Percentiles rank a stretch among this genome's conserved stretches.
Evolutionary conservation across 2,797 vertebrate genomes (phyloP).

Genomic region (Esox masquinongy): DNA sequence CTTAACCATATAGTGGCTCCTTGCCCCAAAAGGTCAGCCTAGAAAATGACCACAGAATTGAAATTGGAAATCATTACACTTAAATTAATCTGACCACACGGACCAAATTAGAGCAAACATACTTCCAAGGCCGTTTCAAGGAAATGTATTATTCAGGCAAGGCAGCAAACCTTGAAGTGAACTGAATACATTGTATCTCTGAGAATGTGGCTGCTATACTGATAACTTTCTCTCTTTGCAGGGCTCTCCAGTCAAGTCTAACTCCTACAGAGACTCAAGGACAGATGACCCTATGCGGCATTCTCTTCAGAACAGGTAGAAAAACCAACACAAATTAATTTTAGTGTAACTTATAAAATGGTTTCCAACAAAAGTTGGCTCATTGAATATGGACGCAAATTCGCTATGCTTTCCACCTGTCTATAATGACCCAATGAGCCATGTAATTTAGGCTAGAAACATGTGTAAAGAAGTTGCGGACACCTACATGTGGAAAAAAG

Average conservation of each 20-base stretch:
- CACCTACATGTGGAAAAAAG: too few species aligned
- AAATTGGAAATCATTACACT: background rate
- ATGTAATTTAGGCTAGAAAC: too few species aligned
- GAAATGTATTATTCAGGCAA: background rate
- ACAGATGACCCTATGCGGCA: conserved; percentile 79
- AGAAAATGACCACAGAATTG: too few species aligned
- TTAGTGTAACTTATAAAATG: too few species aligned
- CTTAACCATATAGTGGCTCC: too few species aligned
- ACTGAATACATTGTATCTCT: background rate
- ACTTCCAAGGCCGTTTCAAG: background rate
- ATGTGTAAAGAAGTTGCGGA: too few species aligned
- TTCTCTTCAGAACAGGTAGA: conserved; percentile 76
- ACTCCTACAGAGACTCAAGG: conserved; percentile 71
- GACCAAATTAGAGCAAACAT: background rate
- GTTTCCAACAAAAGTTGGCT: too few species aligned
- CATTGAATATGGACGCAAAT: too few species aligned
- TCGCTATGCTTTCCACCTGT: too few species aligned
- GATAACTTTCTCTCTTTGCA: conserved; percentile 47
- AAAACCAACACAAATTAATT: background rate
- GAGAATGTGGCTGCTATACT: background rate
- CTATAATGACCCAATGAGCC: too few species aligned
- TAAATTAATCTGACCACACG: background rate
- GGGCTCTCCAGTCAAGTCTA: conserved; percentile 81
- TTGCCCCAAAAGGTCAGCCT: too few species aligned
- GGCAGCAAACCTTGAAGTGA: background rate